Percentiles rank a stretch among this genome's conserved stretches.
phyloP scores from a whole-genome alignment of 2,888 invertebrate genomes.

The Pemphredon lugubris region DNA sequence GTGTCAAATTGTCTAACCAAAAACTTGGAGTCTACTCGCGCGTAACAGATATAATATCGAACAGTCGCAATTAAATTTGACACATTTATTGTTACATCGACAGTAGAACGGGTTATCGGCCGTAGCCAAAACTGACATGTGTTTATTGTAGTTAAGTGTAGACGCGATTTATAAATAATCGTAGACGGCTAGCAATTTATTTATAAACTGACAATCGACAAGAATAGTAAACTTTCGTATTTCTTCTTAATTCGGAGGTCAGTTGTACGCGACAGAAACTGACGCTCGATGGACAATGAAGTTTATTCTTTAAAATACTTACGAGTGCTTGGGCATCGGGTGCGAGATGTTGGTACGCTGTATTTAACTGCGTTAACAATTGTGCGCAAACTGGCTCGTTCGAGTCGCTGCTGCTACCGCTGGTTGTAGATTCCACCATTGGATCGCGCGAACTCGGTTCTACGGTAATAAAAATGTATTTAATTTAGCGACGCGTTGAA shows the following conservation, averaged over 20 bases:
- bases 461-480: slow-evolving; percentile 39
- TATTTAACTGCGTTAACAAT: slow-evolving; percentile 78
- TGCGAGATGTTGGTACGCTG: slow-evolving; percentile 79
- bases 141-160: slow-evolving; percentile 13
- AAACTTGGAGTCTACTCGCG: too few relatives aligned
- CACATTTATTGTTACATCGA: slow-evolving; percentile 39
- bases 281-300: too few relatives aligned
- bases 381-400: slow-evolving; percentile 79
- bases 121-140: slow-evolving; percentile 45
- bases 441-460: slow-evolving; percentile 80
- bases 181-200: slow-evolving; percentile 6
- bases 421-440: slow-evolving; percentile 79
- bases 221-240: too few relatives aligned
- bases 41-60: slow-evolving; percentile 29
- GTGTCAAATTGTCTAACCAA: too few relatives aligned
- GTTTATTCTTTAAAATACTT: slow-evolving; percentile 57
- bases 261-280: too few relatives aligned
- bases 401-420: slow-evolving; percentile 75
- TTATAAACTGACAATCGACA: too few relatives aligned
- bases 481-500: neutral
- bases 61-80: slow-evolving; percentile 33
- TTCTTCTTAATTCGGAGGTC: too few relatives aligned
- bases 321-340: slow-evolving; percentile 80
- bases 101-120: slow-evolving; percentile 45
- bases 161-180: slow-evolving; percentile 30